Conservation (phyloP, 2,113 vertebrate species). For the Sinocyclocheilus grahami region DNA sequence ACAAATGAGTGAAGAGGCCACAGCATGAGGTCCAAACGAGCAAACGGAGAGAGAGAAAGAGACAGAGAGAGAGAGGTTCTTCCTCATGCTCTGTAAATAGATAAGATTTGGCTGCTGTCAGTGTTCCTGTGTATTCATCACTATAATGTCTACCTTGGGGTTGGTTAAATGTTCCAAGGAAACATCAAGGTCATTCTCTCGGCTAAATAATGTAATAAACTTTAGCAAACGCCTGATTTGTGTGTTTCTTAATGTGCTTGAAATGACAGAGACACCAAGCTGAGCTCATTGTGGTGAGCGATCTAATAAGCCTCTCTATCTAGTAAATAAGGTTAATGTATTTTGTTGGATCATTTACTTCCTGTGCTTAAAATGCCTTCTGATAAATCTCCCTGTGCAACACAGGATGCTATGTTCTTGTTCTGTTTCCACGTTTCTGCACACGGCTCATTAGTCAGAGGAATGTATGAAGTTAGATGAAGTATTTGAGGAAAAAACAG, state of each 20-base stretch:
- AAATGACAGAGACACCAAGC: constrained; percentile 61
- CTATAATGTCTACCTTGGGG: constrained; percentile 80
- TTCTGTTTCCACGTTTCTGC: constrained; percentile 15
- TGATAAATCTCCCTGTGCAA: constrained; percentile 45
- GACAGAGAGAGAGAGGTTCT: constrained; percentile 44
- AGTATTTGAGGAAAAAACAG: constrained; percentile 26
- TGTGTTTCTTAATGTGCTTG: constrained; percentile 59
- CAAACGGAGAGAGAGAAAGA: background rate
- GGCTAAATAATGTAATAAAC: constrained; percentile 75
- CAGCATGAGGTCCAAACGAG: constrained; percentile 71
- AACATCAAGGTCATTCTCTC: constrained; percentile 78
- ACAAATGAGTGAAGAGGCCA: constrained; percentile 64
- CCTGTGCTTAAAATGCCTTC: constrained; percentile 49
- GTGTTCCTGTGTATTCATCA: constrained; percentile 74
- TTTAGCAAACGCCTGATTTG: constrained; percentile 70
- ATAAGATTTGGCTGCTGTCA: constrained; percentile 72
- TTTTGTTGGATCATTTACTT: constrained; percentile 58
- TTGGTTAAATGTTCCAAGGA: constrained; percentile 82
- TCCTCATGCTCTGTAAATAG: constrained; percentile 77
- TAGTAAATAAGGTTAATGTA: constrained; percentile 57
- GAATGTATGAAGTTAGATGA: constrained; percentile 6
- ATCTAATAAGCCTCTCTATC: constrained; percentile 54
- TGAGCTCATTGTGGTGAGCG: constrained; percentile 36
- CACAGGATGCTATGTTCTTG: constrained; percentile 31
- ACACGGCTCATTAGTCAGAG: constrained; percentile 39